phyloP scores from a whole-genome alignment of 2,797 vertebrate genomes.

The Tachyglossus aculeatus region DNA sequence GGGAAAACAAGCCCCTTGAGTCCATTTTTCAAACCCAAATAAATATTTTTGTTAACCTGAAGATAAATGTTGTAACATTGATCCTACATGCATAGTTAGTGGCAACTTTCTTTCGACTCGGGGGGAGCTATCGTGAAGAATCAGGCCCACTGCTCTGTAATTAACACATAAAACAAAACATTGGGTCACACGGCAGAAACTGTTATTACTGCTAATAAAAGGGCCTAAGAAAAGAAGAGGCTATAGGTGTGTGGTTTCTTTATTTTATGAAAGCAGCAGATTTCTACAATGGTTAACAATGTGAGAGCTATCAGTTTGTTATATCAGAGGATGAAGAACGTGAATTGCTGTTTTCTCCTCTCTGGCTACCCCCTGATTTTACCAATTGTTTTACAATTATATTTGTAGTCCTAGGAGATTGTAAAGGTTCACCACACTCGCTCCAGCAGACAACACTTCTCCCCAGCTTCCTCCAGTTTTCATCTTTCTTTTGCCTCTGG shows the following conservation, averaged over 20 bases:
- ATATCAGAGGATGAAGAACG: conserved; percentile 32
- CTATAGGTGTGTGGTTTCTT: background rate
- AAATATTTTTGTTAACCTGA: background rate
- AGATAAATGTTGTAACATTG: no score
- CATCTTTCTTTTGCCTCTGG: no score
- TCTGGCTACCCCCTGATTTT: conserved; percentile 14
- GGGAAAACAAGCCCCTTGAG: no score
- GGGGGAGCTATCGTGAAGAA: background rate
- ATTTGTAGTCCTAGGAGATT: background rate
- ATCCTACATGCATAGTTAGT: background rate
- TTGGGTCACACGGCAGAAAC: background rate
- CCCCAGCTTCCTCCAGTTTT: no score
- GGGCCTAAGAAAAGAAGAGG: background rate
- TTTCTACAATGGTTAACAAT: background rate
- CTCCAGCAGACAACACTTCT: no score
- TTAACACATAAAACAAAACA: background rate
- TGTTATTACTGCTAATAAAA: background rate
- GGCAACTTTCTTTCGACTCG: background rate
- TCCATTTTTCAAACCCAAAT: background rate
- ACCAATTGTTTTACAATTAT: conserved; percentile 1
- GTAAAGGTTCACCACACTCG: no score
- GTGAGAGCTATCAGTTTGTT: conserved; percentile 9
- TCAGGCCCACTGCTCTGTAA: background rate
- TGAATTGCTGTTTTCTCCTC: conserved; percentile 48
- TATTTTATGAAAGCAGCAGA: background rate